Conservation (phyloP, 2,113 vertebrate genomes). For the Trematocara macrostoma region DNA sequence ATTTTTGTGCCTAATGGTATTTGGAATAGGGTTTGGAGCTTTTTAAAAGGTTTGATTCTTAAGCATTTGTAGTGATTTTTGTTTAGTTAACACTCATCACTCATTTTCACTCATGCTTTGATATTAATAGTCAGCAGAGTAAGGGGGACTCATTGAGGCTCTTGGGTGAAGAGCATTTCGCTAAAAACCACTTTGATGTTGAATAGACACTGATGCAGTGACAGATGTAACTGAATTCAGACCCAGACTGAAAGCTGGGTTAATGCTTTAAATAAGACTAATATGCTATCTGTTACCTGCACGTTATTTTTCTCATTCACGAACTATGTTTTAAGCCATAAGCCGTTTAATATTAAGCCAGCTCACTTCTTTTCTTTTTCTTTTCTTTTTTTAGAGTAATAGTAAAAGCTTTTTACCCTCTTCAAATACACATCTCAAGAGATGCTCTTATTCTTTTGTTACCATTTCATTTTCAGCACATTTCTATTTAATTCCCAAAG, state of each 20-base stretch:
- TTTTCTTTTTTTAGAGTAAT: neutral
- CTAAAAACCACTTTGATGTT: neutral
- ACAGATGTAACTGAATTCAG: neutral
- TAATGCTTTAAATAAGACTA: neutral
- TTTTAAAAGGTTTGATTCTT: neutral
- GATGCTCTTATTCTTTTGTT: neutral
- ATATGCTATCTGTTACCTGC: neutral
- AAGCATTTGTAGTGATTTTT: neutral
- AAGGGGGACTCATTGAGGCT: neutral
- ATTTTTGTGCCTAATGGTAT: neutral
- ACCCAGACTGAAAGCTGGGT: neutral
- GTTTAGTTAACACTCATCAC: neutral
- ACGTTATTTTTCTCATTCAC: neutral
- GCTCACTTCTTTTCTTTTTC: neutral
- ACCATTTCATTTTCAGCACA: neutral
- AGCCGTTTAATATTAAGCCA: neutral
- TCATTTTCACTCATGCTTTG: neutral
- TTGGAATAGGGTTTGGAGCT: neutral
- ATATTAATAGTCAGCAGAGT: neutral
- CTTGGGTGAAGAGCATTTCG: neutral
- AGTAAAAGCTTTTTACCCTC: neutral
- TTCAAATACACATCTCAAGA: neutral
- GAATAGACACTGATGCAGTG: neutral
- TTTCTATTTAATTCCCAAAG: neutral
- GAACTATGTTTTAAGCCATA: neutral